These are phyloP conservation scores for Bradysia coprophila DNA, from an alignment of 1,140 invertebrate species.

Conservation along the genomic window DNA sequence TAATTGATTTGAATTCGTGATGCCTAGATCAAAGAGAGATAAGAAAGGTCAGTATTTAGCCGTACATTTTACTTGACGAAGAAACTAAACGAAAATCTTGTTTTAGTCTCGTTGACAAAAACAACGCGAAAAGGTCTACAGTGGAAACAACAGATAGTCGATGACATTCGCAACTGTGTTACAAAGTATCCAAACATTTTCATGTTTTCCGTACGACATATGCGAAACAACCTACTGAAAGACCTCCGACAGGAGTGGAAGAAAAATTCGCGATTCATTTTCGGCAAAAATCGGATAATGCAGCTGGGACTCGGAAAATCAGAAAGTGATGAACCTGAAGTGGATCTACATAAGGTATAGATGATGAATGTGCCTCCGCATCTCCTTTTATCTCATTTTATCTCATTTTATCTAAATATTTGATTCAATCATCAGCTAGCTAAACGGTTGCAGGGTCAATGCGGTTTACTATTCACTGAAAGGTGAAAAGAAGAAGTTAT, in stretches of 20 bases:
- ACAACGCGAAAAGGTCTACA: constrained; percentile 77
- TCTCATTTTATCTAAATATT: too few relatives aligned
- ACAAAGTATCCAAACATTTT: constrained; percentile 74
- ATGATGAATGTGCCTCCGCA: too few relatives aligned
- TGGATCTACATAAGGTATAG: constrained; percentile 65
- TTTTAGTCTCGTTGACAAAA: constrained; percentile 91
- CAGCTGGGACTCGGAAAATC: constrained; percentile 72
- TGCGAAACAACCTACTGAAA: constrained; percentile 83
- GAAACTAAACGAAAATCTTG: too few relatives aligned
- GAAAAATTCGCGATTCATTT: constrained; percentile 76
- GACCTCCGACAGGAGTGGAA: constrained; percentile 74
- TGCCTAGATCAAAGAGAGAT: constrained; percentile 83
- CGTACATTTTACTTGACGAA: too few relatives aligned
- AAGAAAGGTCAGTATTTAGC: too few relatives aligned
- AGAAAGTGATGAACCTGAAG: constrained; percentile 64
- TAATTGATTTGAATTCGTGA: too few relatives aligned
- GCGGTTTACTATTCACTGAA: constrained; percentile 90
- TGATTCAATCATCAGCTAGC: too few relatives aligned
- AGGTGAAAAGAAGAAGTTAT: constrained; percentile 55
- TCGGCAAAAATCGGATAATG: constrained; percentile 97
- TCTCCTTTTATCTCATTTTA: too few relatives aligned
- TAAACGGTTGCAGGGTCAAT: constrained; percentile 64
- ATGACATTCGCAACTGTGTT: constrained; percentile 67
- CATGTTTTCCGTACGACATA: constrained; percentile 80
- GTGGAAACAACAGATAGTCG: constrained; percentile 75